Conservation (phyloP, 2,113 vertebrate genomes). For the Sinocyclocheilus maitianheensis region DNA sequence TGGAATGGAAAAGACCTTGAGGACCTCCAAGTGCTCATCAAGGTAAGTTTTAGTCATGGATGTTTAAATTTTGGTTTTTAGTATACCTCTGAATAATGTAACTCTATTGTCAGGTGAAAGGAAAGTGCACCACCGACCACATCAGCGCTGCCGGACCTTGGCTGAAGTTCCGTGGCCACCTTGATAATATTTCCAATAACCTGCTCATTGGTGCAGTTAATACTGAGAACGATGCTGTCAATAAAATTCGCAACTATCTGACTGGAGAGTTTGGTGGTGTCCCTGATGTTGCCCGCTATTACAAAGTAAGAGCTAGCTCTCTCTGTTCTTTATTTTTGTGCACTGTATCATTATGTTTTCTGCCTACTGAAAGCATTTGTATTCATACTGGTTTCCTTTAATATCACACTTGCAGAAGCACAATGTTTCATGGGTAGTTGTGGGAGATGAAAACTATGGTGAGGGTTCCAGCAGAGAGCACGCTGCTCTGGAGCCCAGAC, state of each 20-base stretch:
- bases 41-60: conserved; percentile 74
- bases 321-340: not conserved
- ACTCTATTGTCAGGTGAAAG: conserved; percentile 84
- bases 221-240: conserved; percentile 88
- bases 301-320: conserved; percentile 80
- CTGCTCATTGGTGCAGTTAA: conserved; percentile 95
- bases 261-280: conserved; percentile 90
- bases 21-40: conserved; percentile 90
- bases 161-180: conserved; percentile 97
- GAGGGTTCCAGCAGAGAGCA: conserved; percentile 97
- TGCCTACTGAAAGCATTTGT: not conserved
- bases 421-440: conserved; percentile 86
- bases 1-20: conserved; percentile 89
- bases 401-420: conserved; percentile 72
- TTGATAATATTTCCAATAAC: conserved; percentile 99
- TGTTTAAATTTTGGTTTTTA: not conserved
- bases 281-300: conserved; percentile 93
- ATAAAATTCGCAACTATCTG: conserved; percentile 86
- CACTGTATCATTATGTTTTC: not conserved
- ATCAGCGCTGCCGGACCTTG: conserved; percentile 96
- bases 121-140: conserved; percentile 97
- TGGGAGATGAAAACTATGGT: conserved; percentile 96
- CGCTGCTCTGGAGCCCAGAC: conserved; percentile 90
- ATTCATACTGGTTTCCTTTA: not conserved
- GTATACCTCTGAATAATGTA: not conserved